A percentile compares a stretch with the other conserved stretches of the same genome.
Conservation (phyloP, 2,888 invertebrate species). For the Aphodius sticticus region DNA sequence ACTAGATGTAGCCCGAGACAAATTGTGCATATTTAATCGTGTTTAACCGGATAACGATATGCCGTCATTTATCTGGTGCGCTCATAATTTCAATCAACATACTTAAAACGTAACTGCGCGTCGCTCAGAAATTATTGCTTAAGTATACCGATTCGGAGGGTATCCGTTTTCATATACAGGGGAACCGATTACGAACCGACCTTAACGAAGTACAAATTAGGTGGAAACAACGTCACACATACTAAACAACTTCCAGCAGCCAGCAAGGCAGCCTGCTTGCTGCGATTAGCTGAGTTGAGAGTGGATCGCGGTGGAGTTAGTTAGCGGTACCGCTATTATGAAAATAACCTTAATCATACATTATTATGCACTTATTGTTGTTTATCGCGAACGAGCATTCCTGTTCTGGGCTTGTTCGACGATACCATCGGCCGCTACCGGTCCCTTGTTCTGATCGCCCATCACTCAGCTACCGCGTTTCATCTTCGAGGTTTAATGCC, state of each 20-base stretch:
- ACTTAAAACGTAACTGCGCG: constrained; percentile 10
- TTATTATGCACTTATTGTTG: constrained; percentile 49
- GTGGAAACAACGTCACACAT: constrained; percentile 47
- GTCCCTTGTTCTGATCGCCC: constrained; percentile 4
- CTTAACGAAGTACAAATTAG: constrained; percentile 46
- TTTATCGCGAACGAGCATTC: constrained; percentile 45
- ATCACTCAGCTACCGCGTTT: neutral
- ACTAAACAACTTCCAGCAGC: constrained; percentile 39
- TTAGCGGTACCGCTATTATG: constrained; percentile 44
- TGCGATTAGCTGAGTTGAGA: constrained; percentile 17
- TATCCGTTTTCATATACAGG: constrained; percentile 22
- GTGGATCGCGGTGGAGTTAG: constrained; percentile 12
- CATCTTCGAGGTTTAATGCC: neutral
- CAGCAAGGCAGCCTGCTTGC: constrained; percentile 18
- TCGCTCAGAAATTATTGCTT: constrained; percentile 20
- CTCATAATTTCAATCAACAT: constrained; percentile 24
- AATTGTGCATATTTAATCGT: constrained; percentile 20
- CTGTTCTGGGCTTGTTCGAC: constrained; percentile 34
- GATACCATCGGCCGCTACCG: constrained; percentile 23
- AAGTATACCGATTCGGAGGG: constrained; percentile 17
- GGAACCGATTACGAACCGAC: constrained; percentile 32
- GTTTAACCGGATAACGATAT: constrained; percentile 19
- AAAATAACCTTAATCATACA: constrained; percentile 51
- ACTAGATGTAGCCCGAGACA: constrained; percentile 15
- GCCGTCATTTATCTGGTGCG: neutral